phyloP scores from a whole-genome alignment of 2,113 vertebrate species.

The Trematocara variabile region DNA sequence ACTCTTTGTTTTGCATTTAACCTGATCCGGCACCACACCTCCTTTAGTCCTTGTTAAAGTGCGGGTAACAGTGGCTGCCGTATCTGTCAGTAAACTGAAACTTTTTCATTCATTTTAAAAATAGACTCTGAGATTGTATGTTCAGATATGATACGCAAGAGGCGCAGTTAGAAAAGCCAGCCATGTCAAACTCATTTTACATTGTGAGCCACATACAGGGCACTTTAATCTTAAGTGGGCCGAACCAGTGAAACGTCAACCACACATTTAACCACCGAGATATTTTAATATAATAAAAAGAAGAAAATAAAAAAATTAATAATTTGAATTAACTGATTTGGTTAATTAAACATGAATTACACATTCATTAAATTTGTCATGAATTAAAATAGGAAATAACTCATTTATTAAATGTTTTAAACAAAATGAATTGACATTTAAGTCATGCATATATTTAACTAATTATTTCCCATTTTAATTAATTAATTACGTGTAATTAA shows the following conservation, averaged over 20 bases:
- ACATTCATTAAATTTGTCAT: background rate
- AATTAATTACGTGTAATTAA: background rate
- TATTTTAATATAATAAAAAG: background rate
- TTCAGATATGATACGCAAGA: background rate
- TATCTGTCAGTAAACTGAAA: conserved; percentile 8
- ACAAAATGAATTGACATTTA: background rate
- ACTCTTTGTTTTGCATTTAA: background rate
- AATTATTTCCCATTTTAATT: background rate
- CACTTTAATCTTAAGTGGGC: background rate
- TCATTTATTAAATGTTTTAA: background rate
- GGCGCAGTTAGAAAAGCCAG: background rate
- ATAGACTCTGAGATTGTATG: background rate
- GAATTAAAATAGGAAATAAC: accelerated
- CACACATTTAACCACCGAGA: background rate
- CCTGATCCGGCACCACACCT: background rate
- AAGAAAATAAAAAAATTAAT: too few relatives aligned
- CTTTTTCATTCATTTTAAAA: background rate
- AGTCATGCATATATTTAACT: background rate
- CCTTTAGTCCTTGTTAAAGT: background rate
- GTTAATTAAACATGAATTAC: background rate
- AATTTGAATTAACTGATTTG: background rate
- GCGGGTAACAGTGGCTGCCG: background rate
- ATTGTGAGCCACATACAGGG: background rate
- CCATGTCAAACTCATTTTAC: background rate
- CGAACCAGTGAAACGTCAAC: accelerated